Evolutionary conservation across 1,140 invertebrate genomes (phyloP).

Genomic region (Bombus polaris): DNA sequence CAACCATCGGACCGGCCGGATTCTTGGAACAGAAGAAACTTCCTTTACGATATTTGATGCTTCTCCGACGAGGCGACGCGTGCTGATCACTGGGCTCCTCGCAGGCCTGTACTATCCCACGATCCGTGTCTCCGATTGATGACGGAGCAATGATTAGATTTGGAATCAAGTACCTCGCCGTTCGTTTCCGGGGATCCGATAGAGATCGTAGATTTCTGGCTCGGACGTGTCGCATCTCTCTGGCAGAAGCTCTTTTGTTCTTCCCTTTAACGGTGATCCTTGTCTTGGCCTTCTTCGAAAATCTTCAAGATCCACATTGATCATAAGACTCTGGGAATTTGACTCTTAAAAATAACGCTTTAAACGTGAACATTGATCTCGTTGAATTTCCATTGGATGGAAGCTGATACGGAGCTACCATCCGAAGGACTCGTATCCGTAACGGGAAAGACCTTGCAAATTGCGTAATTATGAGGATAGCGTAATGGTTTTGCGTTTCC

Average conservation of each 20-base stretch:
- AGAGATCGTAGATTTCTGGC: slow-evolving; percentile 74
- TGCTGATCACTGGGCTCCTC: slow-evolving; percentile 32
- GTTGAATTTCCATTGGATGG: background rate
- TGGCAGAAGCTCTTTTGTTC: background rate
- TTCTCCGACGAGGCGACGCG: background rate
- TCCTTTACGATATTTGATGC: slow-evolving; percentile 56
- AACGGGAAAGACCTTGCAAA: background rate
- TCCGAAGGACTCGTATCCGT: slow-evolving; percentile 35
- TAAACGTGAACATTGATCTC: background rate
- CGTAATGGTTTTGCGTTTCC: slow-evolving; percentile 3
- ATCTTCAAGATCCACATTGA: background rate
- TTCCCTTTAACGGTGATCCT: slow-evolving; percentile 5
- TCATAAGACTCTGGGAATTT: background rate
- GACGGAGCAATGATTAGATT: slow-evolving; percentile 68
- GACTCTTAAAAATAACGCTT: background rate
- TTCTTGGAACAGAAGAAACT: slow-evolving; percentile 71
- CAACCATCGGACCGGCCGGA: slow-evolving; percentile 60
- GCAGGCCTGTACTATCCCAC: slow-evolving; percentile 2
- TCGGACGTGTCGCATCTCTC: background rate
- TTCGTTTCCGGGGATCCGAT: slow-evolving; percentile 64
- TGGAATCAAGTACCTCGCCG: slow-evolving; percentile 68
- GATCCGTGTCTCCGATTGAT: slow-evolving; percentile 57
- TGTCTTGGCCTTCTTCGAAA: background rate
- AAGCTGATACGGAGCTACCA: background rate
- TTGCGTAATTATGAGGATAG: background rate